phyloP scores from a whole-genome alignment of 2,888 invertebrate species.

The Meteorus cinctellus region DNA sequence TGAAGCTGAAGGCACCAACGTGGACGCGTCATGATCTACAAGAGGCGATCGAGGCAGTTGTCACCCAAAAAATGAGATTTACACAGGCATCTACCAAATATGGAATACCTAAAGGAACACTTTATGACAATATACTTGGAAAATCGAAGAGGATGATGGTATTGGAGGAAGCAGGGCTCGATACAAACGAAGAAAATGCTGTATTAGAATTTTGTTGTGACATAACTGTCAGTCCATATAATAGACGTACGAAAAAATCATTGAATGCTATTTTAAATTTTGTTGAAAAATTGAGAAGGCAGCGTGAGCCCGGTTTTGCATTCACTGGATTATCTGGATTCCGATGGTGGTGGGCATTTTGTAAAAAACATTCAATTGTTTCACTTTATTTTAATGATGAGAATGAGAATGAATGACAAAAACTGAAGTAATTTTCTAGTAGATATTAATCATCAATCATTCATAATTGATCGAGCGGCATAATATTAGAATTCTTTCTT shows the following conservation, averaged over 20 bases:
- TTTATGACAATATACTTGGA: constrained; percentile 85
- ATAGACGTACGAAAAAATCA: constrained; percentile 82
- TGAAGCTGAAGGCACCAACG: constrained; percentile 84
- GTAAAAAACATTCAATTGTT: constrained; percentile 85
- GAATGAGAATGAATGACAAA: constrained; percentile 67
- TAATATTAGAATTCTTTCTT: not conserved
- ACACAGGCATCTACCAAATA: constrained; percentile 83
- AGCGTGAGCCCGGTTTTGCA: constrained; percentile 79
- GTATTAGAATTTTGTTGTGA: constrained; percentile 85
- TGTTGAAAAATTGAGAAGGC: constrained; percentile 79
- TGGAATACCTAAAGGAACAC: constrained; percentile 84
- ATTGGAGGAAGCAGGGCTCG: constrained; percentile 81
- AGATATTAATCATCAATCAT: no score
- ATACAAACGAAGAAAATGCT: constrained; percentile 78
- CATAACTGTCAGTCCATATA: constrained; percentile 81
- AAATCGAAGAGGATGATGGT: constrained; percentile 86
- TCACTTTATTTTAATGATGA: constrained; percentile 77
- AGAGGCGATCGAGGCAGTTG: constrained; percentile 84
- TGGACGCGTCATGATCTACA: constrained; percentile 85
- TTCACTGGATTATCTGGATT: constrained; percentile 84
- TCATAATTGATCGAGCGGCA: no score
- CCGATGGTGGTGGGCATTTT: constrained; percentile 89
- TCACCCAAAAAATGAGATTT: constrained; percentile 85
- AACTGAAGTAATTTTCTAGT: no score
- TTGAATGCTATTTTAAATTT: constrained; percentile 78